A percentile compares a stretch with the other conserved stretches of the same genome.
Evolutionary conservation across 2,888 invertebrate species (phyloP).

Genomic region (Xestoiulus laeticollis): DNA sequence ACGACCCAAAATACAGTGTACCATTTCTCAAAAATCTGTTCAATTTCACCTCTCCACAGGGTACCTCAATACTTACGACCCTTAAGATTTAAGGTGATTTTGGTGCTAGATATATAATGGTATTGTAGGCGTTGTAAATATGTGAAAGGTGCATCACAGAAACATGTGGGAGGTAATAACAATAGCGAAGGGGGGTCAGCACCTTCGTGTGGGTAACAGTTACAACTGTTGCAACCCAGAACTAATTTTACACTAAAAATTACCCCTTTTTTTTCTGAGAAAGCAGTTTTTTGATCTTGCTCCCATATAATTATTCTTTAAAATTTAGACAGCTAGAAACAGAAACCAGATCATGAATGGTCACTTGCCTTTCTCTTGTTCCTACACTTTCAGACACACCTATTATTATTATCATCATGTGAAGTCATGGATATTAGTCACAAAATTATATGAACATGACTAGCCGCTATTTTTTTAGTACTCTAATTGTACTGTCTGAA

Average conservation of each 20-base stretch:
- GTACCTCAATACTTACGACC: not conserved
- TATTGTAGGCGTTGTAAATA: not conserved
- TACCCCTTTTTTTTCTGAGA: not conserved
- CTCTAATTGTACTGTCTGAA: slow-evolving; percentile 4
- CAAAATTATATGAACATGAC: not conserved
- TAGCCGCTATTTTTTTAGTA: not conserved
- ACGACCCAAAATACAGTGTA: not conserved
- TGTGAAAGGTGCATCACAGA: not conserved
- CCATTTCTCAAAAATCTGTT: not conserved
- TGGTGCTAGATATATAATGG: not conserved
- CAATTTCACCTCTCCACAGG: not conserved
- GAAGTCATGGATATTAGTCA: not conserved
- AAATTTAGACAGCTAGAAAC: slow-evolving; percentile 1
- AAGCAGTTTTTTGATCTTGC: not conserved
- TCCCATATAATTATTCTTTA: not conserved
- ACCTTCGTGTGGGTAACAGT: not conserved
- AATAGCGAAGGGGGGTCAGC: not conserved
- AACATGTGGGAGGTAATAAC: not conserved
- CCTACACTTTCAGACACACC: not conserved
- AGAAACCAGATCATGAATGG: slow-evolving; percentile 28
- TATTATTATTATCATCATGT: not conserved
- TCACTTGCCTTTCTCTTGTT: not conserved
- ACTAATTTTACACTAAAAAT: not conserved
- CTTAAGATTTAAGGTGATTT: not conserved
- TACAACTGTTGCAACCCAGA: not conserved